Evolutionary conservation across 64 coral and sea anemone species (phyloP).

Genomic region (Pocillopora damicornis): DNA sequence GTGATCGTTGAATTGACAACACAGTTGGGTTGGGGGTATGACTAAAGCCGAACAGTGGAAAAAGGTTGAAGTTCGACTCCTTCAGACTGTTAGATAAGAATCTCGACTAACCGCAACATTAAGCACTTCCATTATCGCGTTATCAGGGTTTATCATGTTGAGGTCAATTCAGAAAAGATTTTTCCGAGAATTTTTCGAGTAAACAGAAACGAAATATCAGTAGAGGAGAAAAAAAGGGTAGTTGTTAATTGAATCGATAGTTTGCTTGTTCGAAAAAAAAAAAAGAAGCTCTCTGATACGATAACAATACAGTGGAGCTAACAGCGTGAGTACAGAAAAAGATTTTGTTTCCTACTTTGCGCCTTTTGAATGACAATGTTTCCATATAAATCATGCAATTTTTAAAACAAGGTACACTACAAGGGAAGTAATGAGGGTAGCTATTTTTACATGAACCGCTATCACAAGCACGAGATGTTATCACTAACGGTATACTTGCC

Average conservation of each 20-base stretch:
- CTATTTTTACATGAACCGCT: background rate
- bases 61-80: background rate
- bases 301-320: background rate
- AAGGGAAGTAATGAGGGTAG: background rate
- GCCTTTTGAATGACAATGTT: slow-evolving; percentile 16
- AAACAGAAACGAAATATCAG: background rate
- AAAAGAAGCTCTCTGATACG: background rate
- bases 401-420: background rate
- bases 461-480: slow-evolving; percentile 21
- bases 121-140: background rate
- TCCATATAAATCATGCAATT: slow-evolving; percentile 33
- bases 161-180: background rate
- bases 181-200: background rate
- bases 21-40: background rate
- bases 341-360: background rate
- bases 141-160: background rate
- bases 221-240: background rate
- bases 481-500: background rate
- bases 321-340: slow-evolving; percentile 10
- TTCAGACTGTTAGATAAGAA: background rate
- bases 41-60: background rate
- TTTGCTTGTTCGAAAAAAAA: background rate
- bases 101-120: slow-evolving; percentile 10
- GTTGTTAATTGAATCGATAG: background rate
- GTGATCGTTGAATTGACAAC: background rate